Evolutionary conservation across 1,140 invertebrate genomes (phyloP).

Genomic region (Lamellibrachia luymesi): DNA sequence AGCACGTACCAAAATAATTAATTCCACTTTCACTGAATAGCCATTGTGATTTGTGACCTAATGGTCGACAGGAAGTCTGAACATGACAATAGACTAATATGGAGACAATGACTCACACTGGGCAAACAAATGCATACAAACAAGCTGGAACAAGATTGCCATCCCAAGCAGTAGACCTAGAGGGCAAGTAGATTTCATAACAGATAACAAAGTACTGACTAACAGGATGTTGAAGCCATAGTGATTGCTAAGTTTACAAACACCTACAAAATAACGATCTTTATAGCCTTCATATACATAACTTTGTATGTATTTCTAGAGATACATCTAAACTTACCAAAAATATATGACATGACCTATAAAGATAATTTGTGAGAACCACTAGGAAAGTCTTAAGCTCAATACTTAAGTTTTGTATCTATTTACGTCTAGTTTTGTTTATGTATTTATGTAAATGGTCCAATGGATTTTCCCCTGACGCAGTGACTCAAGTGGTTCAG

Average conservation of each 20-base stretch:
- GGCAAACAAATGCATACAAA: neutral
- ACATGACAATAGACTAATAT: too few relatives aligned
- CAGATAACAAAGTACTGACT: neutral
- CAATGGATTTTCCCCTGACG: neutral
- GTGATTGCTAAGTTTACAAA: neutral
- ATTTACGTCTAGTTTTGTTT: neutral
- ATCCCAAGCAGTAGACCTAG: too few relatives aligned
- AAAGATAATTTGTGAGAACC: neutral
- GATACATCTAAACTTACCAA: neutral
- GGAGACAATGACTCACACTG: neutral
- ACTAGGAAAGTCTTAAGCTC: neutral
- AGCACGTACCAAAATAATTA: too few relatives aligned
- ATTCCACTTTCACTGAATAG: too few relatives aligned
- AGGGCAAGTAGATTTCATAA: neutral
- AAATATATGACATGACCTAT: neutral
- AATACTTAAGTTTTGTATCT: too few relatives aligned
- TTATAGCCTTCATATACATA: neutral
- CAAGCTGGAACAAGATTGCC: too few relatives aligned
- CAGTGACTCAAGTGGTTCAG: neutral
- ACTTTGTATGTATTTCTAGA: neutral
- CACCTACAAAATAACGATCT: neutral
- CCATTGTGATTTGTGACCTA: too few relatives aligned
- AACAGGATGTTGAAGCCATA: neutral
- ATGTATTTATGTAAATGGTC: neutral
- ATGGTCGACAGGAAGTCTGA: too few relatives aligned